These are phyloP conservation scores for Petromus typicus DNA, from an alignment of 2,113 vertebrate genomes.

Conservation along the genomic window DNA sequence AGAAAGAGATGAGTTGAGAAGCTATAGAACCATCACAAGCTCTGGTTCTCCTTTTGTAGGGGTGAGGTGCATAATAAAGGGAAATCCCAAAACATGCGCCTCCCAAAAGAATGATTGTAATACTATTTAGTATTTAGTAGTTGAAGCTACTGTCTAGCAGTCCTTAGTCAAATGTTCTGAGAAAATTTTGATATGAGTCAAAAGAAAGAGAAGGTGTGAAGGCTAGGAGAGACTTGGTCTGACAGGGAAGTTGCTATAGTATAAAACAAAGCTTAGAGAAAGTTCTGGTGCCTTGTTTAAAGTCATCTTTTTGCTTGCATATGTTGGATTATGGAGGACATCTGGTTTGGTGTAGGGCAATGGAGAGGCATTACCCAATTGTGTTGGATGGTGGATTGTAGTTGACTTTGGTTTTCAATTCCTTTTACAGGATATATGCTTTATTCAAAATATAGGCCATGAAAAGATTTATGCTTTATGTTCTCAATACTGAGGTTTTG, in stretches of 20 bases:
- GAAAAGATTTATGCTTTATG: not conserved
- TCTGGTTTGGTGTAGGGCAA: not conserved
- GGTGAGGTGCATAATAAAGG: not conserved
- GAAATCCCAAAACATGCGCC: not conserved
- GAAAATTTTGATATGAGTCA: slow-evolving; percentile 4
- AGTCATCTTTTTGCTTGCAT: not conserved
- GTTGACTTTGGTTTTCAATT: not conserved
- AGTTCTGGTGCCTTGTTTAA: slow-evolving; percentile 2
- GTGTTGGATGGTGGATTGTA: not conserved
- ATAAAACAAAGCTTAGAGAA: not conserved
- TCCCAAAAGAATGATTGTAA: not conserved
- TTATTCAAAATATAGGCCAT: not conserved
- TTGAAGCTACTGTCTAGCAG: not conserved
- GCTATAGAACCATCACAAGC: not conserved
- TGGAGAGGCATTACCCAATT: not conserved
- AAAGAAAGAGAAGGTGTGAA: not conserved
- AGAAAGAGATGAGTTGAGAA: not conserved
- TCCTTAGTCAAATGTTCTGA: not conserved
- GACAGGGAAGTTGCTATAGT: not conserved
- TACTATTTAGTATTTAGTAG: slow-evolving; percentile 1
- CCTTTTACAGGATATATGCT: not conserved
- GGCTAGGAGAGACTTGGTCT: not conserved
- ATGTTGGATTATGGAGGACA: not conserved
- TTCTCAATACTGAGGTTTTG: slow-evolving; percentile 5
- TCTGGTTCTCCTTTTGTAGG: not conserved